These are phyloP conservation scores for Danaus chrysippus DNA, from an alignment of 2,888 invertebrate species.

Conservation along the genomic window DNA sequence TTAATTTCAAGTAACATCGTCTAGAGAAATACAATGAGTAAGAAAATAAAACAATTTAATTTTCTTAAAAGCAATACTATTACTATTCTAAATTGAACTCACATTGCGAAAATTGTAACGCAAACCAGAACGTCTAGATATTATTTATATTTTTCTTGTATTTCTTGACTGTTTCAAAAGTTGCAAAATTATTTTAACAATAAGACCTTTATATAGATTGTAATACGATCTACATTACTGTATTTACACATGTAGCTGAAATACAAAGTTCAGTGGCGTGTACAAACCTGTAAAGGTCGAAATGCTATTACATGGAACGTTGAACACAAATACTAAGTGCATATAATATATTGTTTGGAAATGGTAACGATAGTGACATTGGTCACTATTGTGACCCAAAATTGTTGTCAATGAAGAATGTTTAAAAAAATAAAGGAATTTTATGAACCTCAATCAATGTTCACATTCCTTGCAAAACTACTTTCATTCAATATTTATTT, in stretches of 20 bases:
- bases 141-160: no score
- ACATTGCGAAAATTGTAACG: constrained; percentile 4
- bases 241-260: constrained; percentile 14
- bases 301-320: constrained; percentile 32
- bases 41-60: constrained; percentile 6
- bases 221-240: not conserved
- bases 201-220: not conserved
- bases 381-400: constrained; percentile 7
- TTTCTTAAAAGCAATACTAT: constrained; percentile 6
- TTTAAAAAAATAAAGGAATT: no score
- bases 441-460: no score
- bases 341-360: constrained; percentile 20
- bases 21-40: not conserved
- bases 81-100: constrained; percentile 7
- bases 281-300: constrained; percentile 24
- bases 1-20: constrained; percentile 1
- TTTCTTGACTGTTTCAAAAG: not conserved
- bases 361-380: constrained; percentile 9
- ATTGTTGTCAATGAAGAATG: not conserved
- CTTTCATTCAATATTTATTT: no score
- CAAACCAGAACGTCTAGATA: constrained; percentile 3
- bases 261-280: constrained; percentile 32
- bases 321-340: constrained; percentile 26
- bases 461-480: no score
- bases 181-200: not conserved